Conservation (phyloP, 92 coral and sea anemone genomes). For the Siderastrea radians region DNA sequence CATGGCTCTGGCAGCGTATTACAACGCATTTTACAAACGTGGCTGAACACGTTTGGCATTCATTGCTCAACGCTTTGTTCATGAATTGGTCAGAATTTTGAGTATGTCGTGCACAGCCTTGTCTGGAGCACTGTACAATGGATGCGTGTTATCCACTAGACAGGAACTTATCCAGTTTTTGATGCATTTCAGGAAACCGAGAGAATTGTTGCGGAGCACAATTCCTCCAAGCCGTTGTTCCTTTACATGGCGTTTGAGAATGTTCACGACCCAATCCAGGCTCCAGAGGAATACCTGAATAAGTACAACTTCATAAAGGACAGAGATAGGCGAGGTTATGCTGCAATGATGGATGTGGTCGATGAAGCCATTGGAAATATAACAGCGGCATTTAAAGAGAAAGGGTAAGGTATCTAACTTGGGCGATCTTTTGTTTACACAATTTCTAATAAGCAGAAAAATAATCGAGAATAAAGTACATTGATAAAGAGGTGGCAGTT, state of each 20-base stretch:
- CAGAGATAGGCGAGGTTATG: slow-evolving; percentile 56
- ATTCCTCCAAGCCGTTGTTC: slow-evolving; percentile 72
- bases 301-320: slow-evolving; percentile 71
- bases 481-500: no score
- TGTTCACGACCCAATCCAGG: slow-evolving; percentile 77
- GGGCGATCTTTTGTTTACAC: background rate
- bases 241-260: slow-evolving; percentile 82
- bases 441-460: no score
- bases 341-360: slow-evolving; percentile 71
- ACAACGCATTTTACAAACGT: no score
- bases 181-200: slow-evolving; percentile 52
- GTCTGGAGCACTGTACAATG: background rate
- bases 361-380: slow-evolving; percentile 81
- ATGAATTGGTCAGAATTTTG: background rate
- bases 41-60: no score
- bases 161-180: background rate
- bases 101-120: background rate
- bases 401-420: slow-evolving; percentile 43
- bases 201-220: slow-evolving; percentile 48
- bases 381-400: slow-evolving; percentile 56
- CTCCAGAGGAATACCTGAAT: slow-evolving; percentile 63
- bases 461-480: no score
- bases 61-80: no score
- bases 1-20: no score
- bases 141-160: background rate